These are phyloP conservation scores for Dryococelus australis DNA, from an alignment of 2,888 invertebrate species.

Conservation along the genomic window DNA sequence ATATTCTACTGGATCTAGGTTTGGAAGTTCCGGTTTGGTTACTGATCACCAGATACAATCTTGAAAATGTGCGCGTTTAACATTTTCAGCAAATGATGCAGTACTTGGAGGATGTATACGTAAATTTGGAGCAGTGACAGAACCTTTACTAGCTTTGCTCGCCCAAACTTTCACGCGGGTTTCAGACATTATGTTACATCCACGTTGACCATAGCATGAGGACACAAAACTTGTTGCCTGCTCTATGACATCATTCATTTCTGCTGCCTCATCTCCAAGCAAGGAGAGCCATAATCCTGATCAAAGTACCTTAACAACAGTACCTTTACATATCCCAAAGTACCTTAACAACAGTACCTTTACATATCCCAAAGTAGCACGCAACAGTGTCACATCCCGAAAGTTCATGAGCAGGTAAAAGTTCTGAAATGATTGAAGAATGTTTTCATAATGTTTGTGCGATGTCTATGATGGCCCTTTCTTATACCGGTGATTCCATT, in stretches of 20 bases:
- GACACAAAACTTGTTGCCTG: neutral
- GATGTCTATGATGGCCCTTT: neutral
- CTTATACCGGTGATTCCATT: neutral
- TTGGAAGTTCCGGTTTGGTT: neutral
- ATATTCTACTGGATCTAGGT: neutral
- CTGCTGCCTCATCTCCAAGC: neutral
- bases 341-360: too few relatives aligned
- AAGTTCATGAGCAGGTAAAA: neutral
- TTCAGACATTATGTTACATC: neutral
- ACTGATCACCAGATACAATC: neutral
- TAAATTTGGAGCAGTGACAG: neutral
- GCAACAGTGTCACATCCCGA: neutral
- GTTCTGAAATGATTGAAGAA: neutral
- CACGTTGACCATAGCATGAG: neutral
- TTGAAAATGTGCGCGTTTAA: neutral
- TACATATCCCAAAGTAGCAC: neutral
- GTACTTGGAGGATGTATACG: neutral
- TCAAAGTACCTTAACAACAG: too few relatives aligned
- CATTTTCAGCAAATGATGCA: neutral
- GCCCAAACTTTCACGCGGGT: neutral
- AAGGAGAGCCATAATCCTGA: neutral
- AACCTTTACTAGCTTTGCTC: neutral
- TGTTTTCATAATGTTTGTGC: neutral
- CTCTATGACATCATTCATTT: constrained; percentile 11
- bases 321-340: too few relatives aligned